Conservation (phyloP, 2,888 invertebrate species). For the Zeuzera pyrina region DNA sequence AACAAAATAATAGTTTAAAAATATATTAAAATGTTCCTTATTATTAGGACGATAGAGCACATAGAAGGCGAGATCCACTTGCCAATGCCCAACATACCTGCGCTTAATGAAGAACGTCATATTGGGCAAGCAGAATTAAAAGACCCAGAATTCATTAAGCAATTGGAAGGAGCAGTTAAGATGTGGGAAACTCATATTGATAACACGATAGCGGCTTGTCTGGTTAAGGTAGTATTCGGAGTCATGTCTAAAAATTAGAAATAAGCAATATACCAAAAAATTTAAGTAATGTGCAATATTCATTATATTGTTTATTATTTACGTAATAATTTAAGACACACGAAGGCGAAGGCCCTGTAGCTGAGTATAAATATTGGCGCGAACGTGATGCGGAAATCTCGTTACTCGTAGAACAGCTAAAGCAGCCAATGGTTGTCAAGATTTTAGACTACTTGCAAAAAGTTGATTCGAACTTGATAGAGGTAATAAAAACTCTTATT, state of each 20-base stretch:
- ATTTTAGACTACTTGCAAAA: conserved; percentile 73
- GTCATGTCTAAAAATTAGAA: background rate
- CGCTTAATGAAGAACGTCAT: conserved; percentile 46
- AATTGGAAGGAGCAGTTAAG: conserved; percentile 75
- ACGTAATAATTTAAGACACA: conserved; percentile 46
- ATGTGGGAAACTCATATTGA: conserved; percentile 80
- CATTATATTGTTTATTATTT: background rate
- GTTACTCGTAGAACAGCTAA: conserved; percentile 85
- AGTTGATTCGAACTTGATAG: conserved; percentile 66
- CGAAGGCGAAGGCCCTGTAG: conserved; percentile 83
- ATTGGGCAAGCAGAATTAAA: conserved; percentile 56
- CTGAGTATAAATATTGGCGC: conserved; percentile 91
- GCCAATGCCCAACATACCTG: conserved; percentile 74
- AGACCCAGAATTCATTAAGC: conserved; percentile 62
- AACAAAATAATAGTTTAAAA: too few species aligned
- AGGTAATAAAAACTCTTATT: too few species aligned
- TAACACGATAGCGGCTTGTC: conserved; percentile 65
- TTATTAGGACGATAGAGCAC: conserved; percentile 83
- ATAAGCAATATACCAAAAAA: background rate
- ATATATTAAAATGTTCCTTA: too few species aligned
- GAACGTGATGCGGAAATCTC: conserved; percentile 85
- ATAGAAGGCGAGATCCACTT: conserved; percentile 82
- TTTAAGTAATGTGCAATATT: background rate
- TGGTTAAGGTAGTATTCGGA: conserved; percentile 55
- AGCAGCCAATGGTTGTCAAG: conserved; percentile 77